These are phyloP conservation scores for Pseudeuparius sepicola DNA, from an alignment of 2,888 invertebrate genomes.

Conservation along the genomic window DNA sequence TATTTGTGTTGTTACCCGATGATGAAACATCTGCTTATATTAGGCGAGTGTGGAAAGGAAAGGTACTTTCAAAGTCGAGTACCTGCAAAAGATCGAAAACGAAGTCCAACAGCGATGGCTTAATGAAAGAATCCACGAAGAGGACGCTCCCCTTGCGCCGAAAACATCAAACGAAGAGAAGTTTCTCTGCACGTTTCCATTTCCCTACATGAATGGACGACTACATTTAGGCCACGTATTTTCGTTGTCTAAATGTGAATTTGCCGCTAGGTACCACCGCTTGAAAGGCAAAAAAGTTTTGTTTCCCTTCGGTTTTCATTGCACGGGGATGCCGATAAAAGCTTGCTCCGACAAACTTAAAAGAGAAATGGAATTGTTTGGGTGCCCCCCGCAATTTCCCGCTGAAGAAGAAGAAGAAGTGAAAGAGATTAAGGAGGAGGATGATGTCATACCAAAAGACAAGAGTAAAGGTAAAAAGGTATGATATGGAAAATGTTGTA, in stretches of 20 bases:
- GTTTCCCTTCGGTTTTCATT: conserved; percentile 98
- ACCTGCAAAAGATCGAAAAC: conserved; percentile 80
- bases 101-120: conserved; percentile 84
- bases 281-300: conserved; percentile 82
- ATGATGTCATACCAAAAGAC: conserved; percentile 59
- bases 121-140: conserved; percentile 65
- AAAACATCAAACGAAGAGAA: conserved; percentile 60
- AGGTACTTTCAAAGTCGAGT: conserved; percentile 93
- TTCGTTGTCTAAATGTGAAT: conserved; percentile 96
- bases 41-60: conserved; percentile 54
- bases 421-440: conserved; percentile 43
- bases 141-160: conserved; percentile 60
- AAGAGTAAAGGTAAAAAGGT: conserved; percentile 87
- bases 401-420: conserved; percentile 41
- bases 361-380: conserved; percentile 84
- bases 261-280: conserved; percentile 73
- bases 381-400: conserved; percentile 88
- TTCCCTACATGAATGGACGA: conserved; percentile 98
- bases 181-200: conserved; percentile 92
- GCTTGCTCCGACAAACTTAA: conserved; percentile 97
- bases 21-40: too few species aligned
- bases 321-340: conserved; percentile 99
- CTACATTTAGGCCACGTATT: conserved; percentile 97
- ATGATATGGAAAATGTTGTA: conserved; percentile 16
- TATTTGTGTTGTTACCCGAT: too few species aligned